Base-by-base conservation (phyloP, 2,888 invertebrate genomes). In the Amorpha juglandis region DNA sequence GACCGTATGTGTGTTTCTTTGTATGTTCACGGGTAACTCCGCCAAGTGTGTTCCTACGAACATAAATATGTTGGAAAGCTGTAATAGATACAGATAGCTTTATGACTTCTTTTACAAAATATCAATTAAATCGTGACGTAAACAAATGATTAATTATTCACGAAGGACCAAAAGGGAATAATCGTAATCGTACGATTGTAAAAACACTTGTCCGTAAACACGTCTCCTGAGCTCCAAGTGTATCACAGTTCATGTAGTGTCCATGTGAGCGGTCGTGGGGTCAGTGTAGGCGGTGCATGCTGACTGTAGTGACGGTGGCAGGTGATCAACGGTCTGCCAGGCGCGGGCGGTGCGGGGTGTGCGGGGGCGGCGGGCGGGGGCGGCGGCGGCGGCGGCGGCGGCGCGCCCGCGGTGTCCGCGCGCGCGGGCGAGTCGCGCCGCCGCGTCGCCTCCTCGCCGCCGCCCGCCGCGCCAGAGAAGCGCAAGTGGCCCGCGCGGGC, bases 401-500 rank as follows among this genome's bases (percentile, higher is more conserved):
- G 74, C 67, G 78, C 74, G 63, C 73, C 69, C 70, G 74, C 70
- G 74, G 76, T 70, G 70, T 80, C 67, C 69, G 79, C 74, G 65
- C 73, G 74, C 70, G 74, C 77, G 73, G 79, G 81, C 55, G 89
- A 88, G 80, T 89, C 88, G 67, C 90, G 86, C 78, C 91, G 87
- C 52, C 88, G 90, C 70, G 90, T 88, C 50, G 93, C 90, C 48
- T 92, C 90, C 67, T 90, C 92, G n/a, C 90, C 94, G 86, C 94
- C 81, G 87, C 81, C 92, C 93, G 90, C 74, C 88, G 94, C 83
- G 87, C 95, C 76, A 94, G 96, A 68, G 96, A 96, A 91, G 96
- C 97, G 91, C 94, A 97, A 79, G 96, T 97, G 89, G 97, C 96
- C 89, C 45, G 89, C 88, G 73, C 84, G 79, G 74, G 81, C 87